Conservation (phyloP, 2,797 vertebrate species). For the Bradypodion pumilum region DNA sequence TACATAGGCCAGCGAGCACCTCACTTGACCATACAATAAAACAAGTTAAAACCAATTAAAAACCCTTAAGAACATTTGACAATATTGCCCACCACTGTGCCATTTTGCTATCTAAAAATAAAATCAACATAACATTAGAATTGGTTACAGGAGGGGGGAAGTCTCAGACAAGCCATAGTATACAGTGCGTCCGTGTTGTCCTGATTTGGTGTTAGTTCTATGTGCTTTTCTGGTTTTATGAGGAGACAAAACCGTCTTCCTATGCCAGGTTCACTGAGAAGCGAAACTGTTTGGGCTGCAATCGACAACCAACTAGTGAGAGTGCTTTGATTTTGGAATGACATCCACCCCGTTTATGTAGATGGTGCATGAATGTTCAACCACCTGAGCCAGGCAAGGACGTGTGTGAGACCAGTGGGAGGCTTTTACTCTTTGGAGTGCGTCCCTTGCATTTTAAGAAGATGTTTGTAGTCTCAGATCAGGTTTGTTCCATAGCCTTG, state of each 20-base stretch:
- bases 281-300: slow-evolving; percentile 64
- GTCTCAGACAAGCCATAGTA: too few species aligned
- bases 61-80: too few species aligned
- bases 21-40: too few species aligned
- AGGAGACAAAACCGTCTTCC: not conserved
- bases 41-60: too few species aligned
- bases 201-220: not conserved
- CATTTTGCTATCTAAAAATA: too few species aligned
- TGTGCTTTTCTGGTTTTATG: not conserved
- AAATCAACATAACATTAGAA: too few species aligned
- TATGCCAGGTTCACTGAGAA: slow-evolving; percentile 32
- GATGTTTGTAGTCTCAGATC: slow-evolving; percentile 25
- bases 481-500: slow-evolving; percentile 47
- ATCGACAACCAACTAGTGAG: not conserved
- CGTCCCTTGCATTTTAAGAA: not conserved
- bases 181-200: not conserved
- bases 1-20: too few species aligned
- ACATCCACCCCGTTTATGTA: slow-evolving; percentile 3
- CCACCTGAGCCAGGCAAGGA: not conserved
- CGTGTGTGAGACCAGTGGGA: not conserved
- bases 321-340: not conserved
- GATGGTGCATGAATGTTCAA: not conserved
- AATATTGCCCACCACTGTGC: too few species aligned
- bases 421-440: not conserved
- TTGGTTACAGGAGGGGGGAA: too few species aligned